These are phyloP conservation scores for Matsumyia berberina DNA, from an alignment of 2,888 invertebrate genomes.

Conservation along the genomic window DNA sequence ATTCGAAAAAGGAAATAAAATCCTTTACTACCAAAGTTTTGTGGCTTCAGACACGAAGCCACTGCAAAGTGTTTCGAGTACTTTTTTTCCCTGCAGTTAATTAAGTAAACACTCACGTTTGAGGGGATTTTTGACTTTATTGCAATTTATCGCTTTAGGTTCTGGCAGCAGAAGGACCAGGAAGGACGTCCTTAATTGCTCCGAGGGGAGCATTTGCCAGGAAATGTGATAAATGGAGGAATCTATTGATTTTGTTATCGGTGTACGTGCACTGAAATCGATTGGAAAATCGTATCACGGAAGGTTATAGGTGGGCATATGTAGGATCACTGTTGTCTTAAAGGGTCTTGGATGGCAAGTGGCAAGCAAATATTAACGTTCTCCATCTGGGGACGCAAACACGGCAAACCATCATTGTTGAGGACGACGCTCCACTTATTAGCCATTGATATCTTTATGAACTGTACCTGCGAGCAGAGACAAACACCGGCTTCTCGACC, in stretches of 20 bases:
- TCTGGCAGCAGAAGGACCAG: neutral
- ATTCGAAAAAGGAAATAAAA: constrained; percentile 1
- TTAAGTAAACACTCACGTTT: constrained; percentile 51
- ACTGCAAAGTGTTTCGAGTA: neutral
- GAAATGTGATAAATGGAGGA: constrained; percentile 24
- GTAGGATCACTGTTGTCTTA: too few species aligned
- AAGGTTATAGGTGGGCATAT: too few species aligned
- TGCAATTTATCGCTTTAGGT: constrained; percentile 32
- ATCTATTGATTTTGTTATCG: constrained; percentile 26
- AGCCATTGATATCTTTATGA: too few species aligned
- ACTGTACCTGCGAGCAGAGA: too few species aligned
- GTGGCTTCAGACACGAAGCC: neutral
- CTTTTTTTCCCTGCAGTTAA: constrained; percentile 23
- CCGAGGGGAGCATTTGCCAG: constrained; percentile 25
- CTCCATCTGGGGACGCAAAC: too few species aligned
- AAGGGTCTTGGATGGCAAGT: too few species aligned
- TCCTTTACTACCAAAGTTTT: constrained; percentile 18
- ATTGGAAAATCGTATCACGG: neutral
- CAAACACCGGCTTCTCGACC: too few species aligned
- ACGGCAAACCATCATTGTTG: too few species aligned
- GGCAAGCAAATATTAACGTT: too few species aligned
- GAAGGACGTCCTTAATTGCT: constrained; percentile 26
- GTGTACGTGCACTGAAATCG: neutral
- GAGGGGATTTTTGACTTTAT: constrained; percentile 29
- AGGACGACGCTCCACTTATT: too few species aligned